Evolutionary conservation across 2,888 invertebrate genomes (phyloP).

Genomic region (Agelastica alni): DNA sequence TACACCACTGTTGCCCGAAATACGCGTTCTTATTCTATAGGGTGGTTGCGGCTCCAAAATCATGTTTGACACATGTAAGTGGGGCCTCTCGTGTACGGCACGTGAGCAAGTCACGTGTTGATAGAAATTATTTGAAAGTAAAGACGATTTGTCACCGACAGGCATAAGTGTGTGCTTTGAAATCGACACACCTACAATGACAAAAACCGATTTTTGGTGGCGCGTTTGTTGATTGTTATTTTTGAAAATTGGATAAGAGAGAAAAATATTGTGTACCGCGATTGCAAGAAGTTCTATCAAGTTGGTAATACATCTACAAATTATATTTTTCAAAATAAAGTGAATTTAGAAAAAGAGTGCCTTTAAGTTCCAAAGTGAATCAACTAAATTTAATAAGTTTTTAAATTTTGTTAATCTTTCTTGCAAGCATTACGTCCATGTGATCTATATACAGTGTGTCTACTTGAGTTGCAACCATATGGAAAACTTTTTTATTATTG

Average conservation of each 20-base stretch:
- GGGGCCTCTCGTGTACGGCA: constrained; percentile 49
- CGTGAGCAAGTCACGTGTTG: constrained; percentile 46
- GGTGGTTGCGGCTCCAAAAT: constrained; percentile 39
- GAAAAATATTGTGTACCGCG: not conserved
- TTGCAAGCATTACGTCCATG: too few relatives aligned
- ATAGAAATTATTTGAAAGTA: constrained; percentile 45
- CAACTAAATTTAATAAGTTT: too few relatives aligned
- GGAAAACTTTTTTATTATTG: too few relatives aligned
- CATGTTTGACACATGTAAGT: constrained; percentile 56
- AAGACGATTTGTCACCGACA: constrained; percentile 47
- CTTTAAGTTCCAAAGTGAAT: too few relatives aligned
- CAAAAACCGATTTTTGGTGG: constrained; percentile 25
- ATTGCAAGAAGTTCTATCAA: too few relatives aligned
- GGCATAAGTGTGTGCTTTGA: constrained; percentile 40
- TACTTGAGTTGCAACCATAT: too few relatives aligned
- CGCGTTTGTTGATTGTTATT: constrained; percentile 21
- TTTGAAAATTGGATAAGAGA: constrained; percentile 18
- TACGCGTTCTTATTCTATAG: too few relatives aligned
- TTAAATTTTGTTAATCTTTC: too few relatives aligned
- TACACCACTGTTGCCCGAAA: too few relatives aligned
- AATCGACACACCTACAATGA: constrained; percentile 46
- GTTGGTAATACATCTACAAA: not conserved
- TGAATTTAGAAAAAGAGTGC: too few relatives aligned
- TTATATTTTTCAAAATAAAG: not conserved
- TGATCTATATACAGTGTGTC: too few relatives aligned